Percentiles rank a stretch among this genome's conserved stretches.
These are phyloP conservation scores for Eubasilissa regina DNA, from an alignment of 1,140 invertebrate genomes.

Conservation along the genomic window DNA sequence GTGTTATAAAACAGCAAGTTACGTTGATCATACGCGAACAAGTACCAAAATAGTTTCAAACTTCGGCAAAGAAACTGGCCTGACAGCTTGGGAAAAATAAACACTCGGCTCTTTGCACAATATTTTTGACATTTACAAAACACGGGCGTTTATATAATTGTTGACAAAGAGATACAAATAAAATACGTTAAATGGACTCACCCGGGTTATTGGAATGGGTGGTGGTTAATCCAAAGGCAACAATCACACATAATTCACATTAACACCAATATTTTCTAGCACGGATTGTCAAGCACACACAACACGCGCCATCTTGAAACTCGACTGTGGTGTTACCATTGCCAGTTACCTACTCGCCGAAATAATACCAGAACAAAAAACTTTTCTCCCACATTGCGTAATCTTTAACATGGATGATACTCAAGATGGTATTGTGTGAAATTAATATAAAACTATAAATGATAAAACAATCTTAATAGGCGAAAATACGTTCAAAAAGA, in stretches of 20 bases:
- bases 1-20: too few species aligned
- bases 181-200: conserved; percentile 14
- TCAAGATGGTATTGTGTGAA: too few species aligned
- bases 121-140: not conserved
- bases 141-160: conserved; percentile 18
- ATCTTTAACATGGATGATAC: too few species aligned
- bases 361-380: too few species aligned
- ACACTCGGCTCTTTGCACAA: conserved; percentile 5
- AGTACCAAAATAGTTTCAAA: not conserved
- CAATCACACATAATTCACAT: conserved; percentile 50
- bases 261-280: conserved; percentile 45
- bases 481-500: too few species aligned
- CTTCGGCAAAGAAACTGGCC: conserved; percentile 18
- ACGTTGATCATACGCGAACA: too few species aligned
- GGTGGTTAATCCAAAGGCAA: conserved; percentile 38
- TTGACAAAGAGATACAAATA: not conserved
- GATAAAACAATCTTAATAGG: too few species aligned
- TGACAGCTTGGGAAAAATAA: conserved; percentile 40
- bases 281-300: conserved; percentile 49
- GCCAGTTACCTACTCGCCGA: too few species aligned
- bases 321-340: conserved; percentile 41
- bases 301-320: conserved; percentile 50
- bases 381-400: too few species aligned
- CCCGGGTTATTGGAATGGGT: conserved; percentile 18
- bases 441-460: too few species aligned